Conservation (phyloP, 2,797 vertebrate species). For the Calcarius lapponicus region DNA sequence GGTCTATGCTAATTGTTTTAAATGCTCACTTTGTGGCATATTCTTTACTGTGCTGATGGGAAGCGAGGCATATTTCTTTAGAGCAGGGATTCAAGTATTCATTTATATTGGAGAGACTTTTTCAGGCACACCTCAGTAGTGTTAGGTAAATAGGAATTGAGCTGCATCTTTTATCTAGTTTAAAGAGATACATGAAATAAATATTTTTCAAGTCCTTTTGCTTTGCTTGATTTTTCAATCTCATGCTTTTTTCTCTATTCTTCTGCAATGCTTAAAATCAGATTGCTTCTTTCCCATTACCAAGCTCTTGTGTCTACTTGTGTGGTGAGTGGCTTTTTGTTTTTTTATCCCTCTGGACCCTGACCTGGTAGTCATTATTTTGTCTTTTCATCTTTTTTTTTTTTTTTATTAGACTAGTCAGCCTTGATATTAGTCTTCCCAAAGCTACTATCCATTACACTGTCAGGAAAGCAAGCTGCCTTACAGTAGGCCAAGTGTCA, state of each 20-base stretch:
- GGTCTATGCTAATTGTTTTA: constrained; percentile 66
- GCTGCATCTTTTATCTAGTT: constrained; percentile 22
- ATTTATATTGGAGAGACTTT: constrained; percentile 36
- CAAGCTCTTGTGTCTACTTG: constrained; percentile 81
- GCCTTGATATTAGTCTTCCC: constrained; percentile 86
- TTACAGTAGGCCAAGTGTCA: constrained; percentile 79
- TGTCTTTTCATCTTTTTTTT: constrained; percentile 79
- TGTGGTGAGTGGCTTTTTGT: constrained; percentile 79
- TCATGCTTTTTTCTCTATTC: neutral
- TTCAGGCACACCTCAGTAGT: neutral
- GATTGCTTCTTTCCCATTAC: constrained; percentile 68
- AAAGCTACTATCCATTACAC: constrained; percentile 92
- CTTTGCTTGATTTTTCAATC: neutral
- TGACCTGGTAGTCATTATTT: constrained; percentile 86
- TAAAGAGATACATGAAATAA: constrained; percentile 30
- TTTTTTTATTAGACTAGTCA: constrained; percentile 86
- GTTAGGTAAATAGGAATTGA: constrained; percentile 43
- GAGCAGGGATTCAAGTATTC: constrained; percentile 6
- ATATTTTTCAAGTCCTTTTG: constrained; percentile 13
- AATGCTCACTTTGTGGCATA: constrained; percentile 62
- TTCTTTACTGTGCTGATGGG: constrained; percentile 49
- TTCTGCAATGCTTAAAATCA: constrained; percentile 44
- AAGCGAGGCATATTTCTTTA: constrained; percentile 47
- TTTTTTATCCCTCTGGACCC: constrained; percentile 80
- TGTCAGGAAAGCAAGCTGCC: constrained; percentile 78